Evolutionary conservation across 2,888 invertebrate species (phyloP).

Genomic region (Tachina fera): DNA sequence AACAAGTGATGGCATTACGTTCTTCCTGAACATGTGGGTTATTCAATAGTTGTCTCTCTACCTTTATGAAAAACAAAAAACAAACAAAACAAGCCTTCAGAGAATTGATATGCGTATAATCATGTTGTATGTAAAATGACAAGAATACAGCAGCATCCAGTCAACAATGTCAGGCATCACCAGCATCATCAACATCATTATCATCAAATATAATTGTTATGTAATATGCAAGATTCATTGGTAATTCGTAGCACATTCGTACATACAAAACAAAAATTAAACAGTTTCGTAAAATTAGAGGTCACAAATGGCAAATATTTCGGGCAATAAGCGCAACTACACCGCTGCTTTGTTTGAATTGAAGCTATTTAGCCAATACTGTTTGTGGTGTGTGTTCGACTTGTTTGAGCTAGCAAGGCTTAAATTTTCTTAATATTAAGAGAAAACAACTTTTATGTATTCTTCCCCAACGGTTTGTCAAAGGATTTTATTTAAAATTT

Average conservation of each 20-base stretch:
- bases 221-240: constrained; percentile 3
- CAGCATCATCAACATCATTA: background rate
- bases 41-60: constrained; percentile 12
- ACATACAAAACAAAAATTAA: background rate
- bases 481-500: no score
- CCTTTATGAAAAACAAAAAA: background rate
- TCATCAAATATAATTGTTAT: constrained; percentile 17
- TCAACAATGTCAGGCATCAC: background rate
- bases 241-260: background rate
- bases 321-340: background rate
- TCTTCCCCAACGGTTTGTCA: no score
- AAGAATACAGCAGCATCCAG: background rate
- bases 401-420: no score
- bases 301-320: background rate
- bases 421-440: no score
- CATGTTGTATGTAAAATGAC: background rate
- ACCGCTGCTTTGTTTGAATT: no score
- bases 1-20: constrained; percentile 9
- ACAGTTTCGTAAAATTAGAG: constrained; percentile 1
- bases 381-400: no score
- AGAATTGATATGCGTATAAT: background rate
- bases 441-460: no score
- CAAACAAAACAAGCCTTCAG: background rate
- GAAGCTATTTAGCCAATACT: no score
- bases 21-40: constrained; percentile 15